Evolutionary conservation across 2,888 invertebrate genomes (phyloP).

Genomic region (Mesochorus sp.): DNA sequence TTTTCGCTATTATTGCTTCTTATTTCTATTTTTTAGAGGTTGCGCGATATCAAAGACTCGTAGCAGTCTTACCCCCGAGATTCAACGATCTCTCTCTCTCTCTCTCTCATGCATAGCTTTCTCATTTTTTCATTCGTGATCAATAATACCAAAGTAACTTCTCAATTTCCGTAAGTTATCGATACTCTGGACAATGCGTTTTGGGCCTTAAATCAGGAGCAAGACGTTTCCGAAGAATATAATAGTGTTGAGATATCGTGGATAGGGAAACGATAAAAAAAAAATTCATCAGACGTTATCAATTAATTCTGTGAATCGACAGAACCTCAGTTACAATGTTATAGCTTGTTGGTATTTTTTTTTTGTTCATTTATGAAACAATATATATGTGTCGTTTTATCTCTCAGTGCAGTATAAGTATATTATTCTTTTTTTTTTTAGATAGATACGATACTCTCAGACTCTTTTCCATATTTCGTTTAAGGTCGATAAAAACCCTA

Average conservation of each 20-base stretch:
- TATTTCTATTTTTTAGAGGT: too few relatives aligned
- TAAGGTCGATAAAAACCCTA: conserved; percentile 62
- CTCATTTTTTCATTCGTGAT: not conserved
- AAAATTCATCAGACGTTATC: conserved; percentile 73
- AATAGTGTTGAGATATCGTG: conserved; percentile 49
- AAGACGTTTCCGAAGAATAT: conserved; percentile 42
- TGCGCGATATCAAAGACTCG: too few relatives aligned
- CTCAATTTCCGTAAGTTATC: conserved; percentile 45
- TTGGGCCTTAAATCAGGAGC: conserved; percentile 64
- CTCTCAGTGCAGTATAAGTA: conserved; percentile 71
- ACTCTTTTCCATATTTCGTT: conserved; percentile 59
- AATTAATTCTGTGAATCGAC: conserved; percentile 51
- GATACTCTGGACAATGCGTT: conserved; percentile 54
- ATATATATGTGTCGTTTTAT: conserved; percentile 66
- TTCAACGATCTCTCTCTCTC: too few relatives aligned
- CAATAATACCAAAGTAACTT: conserved; percentile 25
- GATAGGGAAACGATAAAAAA: conserved; percentile 62
- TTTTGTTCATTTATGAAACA: conserved; percentile 71
- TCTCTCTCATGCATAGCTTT: too few relatives aligned
- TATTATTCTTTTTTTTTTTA: conserved; percentile 64
- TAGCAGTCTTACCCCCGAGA: too few relatives aligned
- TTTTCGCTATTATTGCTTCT: too few relatives aligned
- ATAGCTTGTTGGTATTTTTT: conserved; percentile 39
- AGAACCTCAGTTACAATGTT: conserved; percentile 59
- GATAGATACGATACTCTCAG: conserved; percentile 49